phyloP scores from a whole-genome alignment of 2,113 vertebrate genomes.

The Danio rerio region GRCz12tu NC_133189.1:30787501-30788000 shows the following conservation, averaged over 20 bases:
- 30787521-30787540: conserved; percentile 9
- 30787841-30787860: too few relatives aligned
- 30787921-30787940: background rate
- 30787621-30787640: conserved; percentile 69
- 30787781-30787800: too few relatives aligned
- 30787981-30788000: conserved; percentile 42
- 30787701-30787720: too few relatives aligned
- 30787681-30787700: background rate
- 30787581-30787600: conserved; percentile 45
- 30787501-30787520: conserved; percentile 36
- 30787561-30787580: conserved; percentile 35
- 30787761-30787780: too few relatives aligned
- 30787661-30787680: conserved; percentile 21
- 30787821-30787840: too few relatives aligned
- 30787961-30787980: conserved; percentile 39
- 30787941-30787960: conserved; percentile 37
- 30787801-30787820: too few relatives aligned
- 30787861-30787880: too few relatives aligned
- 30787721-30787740: too few relatives aligned
- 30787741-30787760: too few relatives aligned
- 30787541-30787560: conserved; percentile 40
- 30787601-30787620: conserved; percentile 62
- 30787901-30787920: too few relatives aligned
- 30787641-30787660: conserved; percentile 44
- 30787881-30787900: too few relatives aligned